phyloP scores from a whole-genome alignment of 2,888 invertebrate species.

The Cheiracanthium punctorium region DNA sequence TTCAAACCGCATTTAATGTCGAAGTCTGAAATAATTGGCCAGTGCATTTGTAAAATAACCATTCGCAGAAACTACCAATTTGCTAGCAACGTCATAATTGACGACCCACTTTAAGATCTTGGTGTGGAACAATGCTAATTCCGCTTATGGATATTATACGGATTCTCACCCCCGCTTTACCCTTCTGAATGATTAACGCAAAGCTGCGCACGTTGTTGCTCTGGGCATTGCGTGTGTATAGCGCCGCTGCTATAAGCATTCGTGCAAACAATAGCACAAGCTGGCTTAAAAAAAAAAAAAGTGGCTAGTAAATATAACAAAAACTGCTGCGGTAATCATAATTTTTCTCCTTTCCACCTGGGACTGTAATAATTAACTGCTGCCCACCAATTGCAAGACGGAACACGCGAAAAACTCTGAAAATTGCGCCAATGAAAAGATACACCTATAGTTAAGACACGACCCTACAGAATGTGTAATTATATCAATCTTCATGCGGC shows the following conservation, averaged over 20 bases:
- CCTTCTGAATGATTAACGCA: no score
- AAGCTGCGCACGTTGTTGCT: no score
- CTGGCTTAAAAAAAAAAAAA: neutral
- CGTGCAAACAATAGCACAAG: conserved; percentile 16
- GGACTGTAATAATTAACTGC: conserved; percentile 12
- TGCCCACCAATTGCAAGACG: neutral
- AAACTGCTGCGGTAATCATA: neutral
- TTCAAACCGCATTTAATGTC: no score
- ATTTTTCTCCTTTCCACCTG: conserved; percentile 15
- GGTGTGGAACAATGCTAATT: no score
- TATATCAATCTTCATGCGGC: neutral
- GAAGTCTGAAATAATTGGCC: no score
- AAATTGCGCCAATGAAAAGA: conserved; percentile 15
- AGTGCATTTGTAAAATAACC: no score
- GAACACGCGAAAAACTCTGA: neutral
- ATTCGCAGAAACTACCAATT: no score
- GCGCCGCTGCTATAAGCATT: neutral
- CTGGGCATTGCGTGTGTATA: conserved; percentile 7
- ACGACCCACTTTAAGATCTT: no score
- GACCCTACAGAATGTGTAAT: neutral
- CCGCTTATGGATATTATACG: no score
- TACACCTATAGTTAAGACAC: neutral
- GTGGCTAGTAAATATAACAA: neutral
- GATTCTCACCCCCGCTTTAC: no score
- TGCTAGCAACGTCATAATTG: no score